Base-by-base conservation (phyloP, 2,888 invertebrate species). In the Euclidia mi region DNA sequence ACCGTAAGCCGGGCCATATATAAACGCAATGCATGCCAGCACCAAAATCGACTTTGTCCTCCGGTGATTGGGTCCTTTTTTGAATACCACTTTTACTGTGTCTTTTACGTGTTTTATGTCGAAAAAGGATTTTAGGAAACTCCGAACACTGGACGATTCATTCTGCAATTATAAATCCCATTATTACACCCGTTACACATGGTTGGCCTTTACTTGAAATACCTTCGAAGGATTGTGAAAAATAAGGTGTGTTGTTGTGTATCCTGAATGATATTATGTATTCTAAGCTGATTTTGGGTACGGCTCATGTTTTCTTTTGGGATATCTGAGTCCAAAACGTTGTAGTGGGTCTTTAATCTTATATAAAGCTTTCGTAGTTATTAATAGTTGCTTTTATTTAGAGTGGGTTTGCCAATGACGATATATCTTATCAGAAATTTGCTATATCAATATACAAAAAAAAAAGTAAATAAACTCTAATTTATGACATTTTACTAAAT, bases 21-120 rank as follows among this genome's bases (percentile, higher is more conserved):
- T 88, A 77, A 92, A 91, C 41, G 77, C 83, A 38, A 93, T 90
- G 3, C 85, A 80, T 6, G 83, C 74, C 41, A 94, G 67, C 18
- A 94, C 74, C 56, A 94, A 84, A 73, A 92, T 88, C 6, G 89
- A 90, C 79, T 92, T 93, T 72, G 79, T 77, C 25, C 90, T 78
- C 10, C 93, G 71, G 4, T 81, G 66, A 68, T 92, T 88, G 29
- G 92, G 91, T 56, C 92, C 93, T 15, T 85, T 89, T 84, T 93
- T 95, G 79, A 95, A 95, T 41, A 94, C 94, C 0, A 95, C 93
- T 41, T 85, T 82, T 2, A 95, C 75, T 0, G 95, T 95, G 43
- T 95, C 93, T 56, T 85, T 90, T 17, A 95, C 92, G 71, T 95
- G 95, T 72, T 89, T 88, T 18, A 94, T 71, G 78, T 95, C 90